These are phyloP conservation scores for Branchinecta lynchi DNA, from an alignment of 1,140 invertebrate genomes.

Conservation along the genomic window DNA sequence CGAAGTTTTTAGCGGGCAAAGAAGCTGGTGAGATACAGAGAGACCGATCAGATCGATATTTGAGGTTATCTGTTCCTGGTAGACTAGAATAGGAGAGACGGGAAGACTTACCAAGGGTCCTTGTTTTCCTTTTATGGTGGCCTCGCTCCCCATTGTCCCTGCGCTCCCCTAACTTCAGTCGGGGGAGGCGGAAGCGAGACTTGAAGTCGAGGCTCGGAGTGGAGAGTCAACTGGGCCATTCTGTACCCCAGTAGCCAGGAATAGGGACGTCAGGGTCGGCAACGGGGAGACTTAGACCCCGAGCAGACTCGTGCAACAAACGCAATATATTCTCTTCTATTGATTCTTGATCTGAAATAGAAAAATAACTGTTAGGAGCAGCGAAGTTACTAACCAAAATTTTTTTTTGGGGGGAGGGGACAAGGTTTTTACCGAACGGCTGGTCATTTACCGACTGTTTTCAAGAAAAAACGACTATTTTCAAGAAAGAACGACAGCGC, in stretches of 20 bases:
- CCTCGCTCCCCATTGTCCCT: not conserved
- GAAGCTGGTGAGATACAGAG: no score
- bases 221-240: slow-evolving; percentile 8
- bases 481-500: no score
- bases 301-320: slow-evolving; percentile 2
- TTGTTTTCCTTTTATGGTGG: not conserved
- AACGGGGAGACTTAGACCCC: not conserved
- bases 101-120: not conserved
- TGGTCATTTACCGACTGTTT: no score
- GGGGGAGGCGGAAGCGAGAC: slow-evolving; percentile 1
- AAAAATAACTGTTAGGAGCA: not conserved
- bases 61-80: no score
- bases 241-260: slow-evolving; percentile 8
- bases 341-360: not conserved
- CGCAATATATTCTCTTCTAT: not conserved
- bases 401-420: no score
- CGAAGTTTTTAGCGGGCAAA: no score
- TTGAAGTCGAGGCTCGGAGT: not conserved
- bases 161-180: not conserved
- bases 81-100: not conserved
- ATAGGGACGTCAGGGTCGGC: slow-evolving; percentile 10
- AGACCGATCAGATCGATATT: no score
- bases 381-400: no score
- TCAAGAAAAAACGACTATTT: no score
- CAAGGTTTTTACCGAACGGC: no score